A percentile compares a stretch with the other conserved stretches of the same genome.
Conservation (phyloP, 2,797 vertebrate species). For the Pangasius mekongensis region DNA sequence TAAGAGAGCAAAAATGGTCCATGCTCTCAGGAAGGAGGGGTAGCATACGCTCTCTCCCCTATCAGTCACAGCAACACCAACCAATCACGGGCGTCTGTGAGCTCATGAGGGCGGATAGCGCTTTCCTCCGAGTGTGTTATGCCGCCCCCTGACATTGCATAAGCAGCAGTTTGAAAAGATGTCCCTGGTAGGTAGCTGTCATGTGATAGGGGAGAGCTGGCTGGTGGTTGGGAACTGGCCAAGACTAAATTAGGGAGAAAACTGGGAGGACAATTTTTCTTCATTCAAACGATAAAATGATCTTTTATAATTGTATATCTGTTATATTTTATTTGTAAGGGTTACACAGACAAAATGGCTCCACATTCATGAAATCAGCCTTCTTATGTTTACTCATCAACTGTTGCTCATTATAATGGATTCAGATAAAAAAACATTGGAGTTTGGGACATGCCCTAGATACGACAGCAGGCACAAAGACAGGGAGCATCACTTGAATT, state of each 20-base stretch:
- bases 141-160: neutral
- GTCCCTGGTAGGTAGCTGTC: neutral
- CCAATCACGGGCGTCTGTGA: neutral
- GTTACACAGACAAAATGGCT: neutral
- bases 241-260: neutral
- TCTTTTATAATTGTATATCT: neutral
- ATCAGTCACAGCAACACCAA: neutral
- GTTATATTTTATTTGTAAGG: neutral
- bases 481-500: conserved; percentile 16
- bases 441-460: conserved; percentile 6
- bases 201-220: neutral
- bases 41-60: neutral
- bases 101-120: neutral
- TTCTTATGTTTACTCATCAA: neutral
- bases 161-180: neutral
- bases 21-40: neutral
- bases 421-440: conserved; percentile 3
- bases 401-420: neutral
- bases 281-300: neutral
- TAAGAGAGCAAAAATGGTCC: neutral
- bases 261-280: neutral
- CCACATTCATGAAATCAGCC: neutral
- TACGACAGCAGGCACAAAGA: conserved; percentile 26
- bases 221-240: neutral
- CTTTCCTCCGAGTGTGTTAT: neutral